Base-by-base conservation (phyloP, 2,113 vertebrate genomes). In the Pygoscelis antarcticus region DNA sequence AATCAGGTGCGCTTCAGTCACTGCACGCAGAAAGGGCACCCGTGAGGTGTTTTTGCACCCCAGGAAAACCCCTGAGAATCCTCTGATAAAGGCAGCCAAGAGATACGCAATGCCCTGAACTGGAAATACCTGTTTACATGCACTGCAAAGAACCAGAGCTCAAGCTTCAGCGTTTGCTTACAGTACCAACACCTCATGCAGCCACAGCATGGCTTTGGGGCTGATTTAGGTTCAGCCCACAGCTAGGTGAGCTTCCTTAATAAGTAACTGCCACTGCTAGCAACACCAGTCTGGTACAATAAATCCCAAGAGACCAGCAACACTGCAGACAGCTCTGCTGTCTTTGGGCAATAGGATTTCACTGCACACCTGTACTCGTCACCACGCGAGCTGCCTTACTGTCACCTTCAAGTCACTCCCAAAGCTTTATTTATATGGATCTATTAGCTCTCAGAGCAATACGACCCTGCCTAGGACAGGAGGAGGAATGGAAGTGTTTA, bases 401-500 rank as follows among this genome's bases (percentile, higher is more conserved):
- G 88, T 16, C 85, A 42, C 90, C 55, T 44, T n/a, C 29, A 5
- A 68, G 82, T 78, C 70, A 60, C 36, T 79, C 54, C 40, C 52
- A 38, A 66, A 68, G 84, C 51, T 82, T 93, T 82, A 93, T 87
- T 93, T 83, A 57, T 40, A 23, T 3, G 19, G 61, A 55, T 64
- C 55, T 60, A 36, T 93, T 60, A 82, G 61, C 49, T 55, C 65
- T 36, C 4, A 1, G 57, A 91, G 82, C 51, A 76, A 18, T 2
- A 22, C 0, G 0, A 4, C 58, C 62, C 74, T 85, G 78, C 40
- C 0, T 1, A 85, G 49, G 66, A 89, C 70, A 75, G 79, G 8
- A 93, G 79, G 55, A 93, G 68, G 83, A 86, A 93, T 78, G n/a
- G 83, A 95, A 92, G 68, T 46, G 64, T 69, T 96, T 91, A 88